Base-by-base conservation (phyloP, 2,113 vertebrate species). In the Mandrillus leucophaeus region DNA sequence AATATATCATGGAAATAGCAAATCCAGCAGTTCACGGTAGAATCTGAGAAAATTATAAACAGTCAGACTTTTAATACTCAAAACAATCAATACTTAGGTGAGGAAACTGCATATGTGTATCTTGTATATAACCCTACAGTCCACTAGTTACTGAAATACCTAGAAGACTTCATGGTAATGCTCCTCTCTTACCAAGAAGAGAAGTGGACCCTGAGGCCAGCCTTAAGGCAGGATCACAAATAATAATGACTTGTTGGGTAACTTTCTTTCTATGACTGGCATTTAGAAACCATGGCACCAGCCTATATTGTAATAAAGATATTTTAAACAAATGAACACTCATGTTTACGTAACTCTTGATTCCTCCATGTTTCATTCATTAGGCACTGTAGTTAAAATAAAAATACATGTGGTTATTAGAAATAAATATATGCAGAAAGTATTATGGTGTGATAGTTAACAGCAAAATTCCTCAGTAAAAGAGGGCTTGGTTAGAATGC, bases 301-400 rank as follows among this genome's bases (percentile, higher is more conserved):
- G 73, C 11, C 45, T 90, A 0, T 18, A 61, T 78, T 68, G 88
- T 91, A 81, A 66, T 82, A 97, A 96, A 91, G 45, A 59, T 6
- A 94, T 73, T 95, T 93, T 85, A 93, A 85, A 82, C 4, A 90
- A 96, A 95, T 35, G 38, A 88, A 61, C 61, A 83, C 2, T 48
- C 40, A 25, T 68, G 40, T 93, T 95, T 83, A 78, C 16, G 5
- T 55, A 92, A 75, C n/a, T 38, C 43, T 76, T 50, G 48, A 83
- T 61, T 93, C 27, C 79, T 79, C 25, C 45, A 90, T 72, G 17
- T 75, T 94, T 76, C n/a, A 70, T 95, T 95, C 48, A 64, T 10
- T n/a, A 40, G 22, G 20, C 13, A n/a, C 17, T 50, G 88, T 82
- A 40, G 17, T 84, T 85, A 93, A 79, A 93, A 57, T 35, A 83